phyloP scores from a whole-genome alignment of 37 sponge, comb jelly and placozoan species.

The Diacarnus erythraeanus region DNA sequence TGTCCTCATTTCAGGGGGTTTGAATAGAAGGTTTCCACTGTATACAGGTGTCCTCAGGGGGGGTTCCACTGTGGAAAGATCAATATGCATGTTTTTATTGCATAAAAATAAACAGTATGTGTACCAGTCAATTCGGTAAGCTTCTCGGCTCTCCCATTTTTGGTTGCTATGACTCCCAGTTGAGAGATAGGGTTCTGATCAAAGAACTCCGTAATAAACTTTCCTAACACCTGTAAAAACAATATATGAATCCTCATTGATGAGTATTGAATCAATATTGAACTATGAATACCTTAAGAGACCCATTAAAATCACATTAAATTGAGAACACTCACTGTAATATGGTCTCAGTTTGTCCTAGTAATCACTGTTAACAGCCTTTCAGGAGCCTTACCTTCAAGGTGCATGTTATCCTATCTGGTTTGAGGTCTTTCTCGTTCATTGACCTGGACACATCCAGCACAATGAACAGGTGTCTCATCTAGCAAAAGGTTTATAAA shows the following conservation, averaged over 20 bases:
- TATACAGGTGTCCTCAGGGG: no score
- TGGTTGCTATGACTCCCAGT: conserved; percentile 80
- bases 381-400: conserved; percentile 67
- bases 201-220: conserved; percentile 82
- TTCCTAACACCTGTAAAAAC: conserved; percentile 66
- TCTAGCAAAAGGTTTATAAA: conserved; percentile 44
- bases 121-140: conserved; percentile 75
- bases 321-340: no score
- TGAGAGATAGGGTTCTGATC: conserved; percentile 97
- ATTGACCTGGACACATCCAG: conserved; percentile 82
- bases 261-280: no score
- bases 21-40: no score
- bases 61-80: no score
- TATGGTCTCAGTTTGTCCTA: neutral
- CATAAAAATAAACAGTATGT: neutral
- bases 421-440: conserved; percentile 86
- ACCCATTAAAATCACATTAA: neutral
- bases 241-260: no score
- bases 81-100: no score
- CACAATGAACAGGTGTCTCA: conserved; percentile 86
- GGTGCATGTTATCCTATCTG: conserved; percentile 68
- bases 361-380: no score
- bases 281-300: neutral
- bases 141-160: conserved; percentile 81
- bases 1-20: no score